Conservation (phyloP, 1,140 invertebrate species). For the Mya arenaria region DNA sequence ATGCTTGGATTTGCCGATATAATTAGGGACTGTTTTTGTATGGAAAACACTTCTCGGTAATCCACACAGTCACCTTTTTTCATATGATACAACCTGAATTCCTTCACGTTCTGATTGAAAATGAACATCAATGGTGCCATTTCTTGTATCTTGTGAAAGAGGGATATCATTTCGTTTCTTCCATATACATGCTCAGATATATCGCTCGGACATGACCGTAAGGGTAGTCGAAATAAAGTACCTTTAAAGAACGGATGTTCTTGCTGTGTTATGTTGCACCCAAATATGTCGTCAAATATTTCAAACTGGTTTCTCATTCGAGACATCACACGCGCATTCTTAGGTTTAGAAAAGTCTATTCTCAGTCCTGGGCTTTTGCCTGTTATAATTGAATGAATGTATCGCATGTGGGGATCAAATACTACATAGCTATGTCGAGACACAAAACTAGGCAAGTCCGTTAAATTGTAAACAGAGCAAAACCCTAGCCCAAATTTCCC, state of each 20-base stretch:
- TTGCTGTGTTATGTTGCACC: conserved; percentile 50
- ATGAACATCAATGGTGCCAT: conserved; percentile 61
- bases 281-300: conserved; percentile 74
- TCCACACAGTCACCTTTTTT: conserved; percentile 32
- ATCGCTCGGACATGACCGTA: conserved; percentile 66
- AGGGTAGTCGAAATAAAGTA: conserved; percentile 70
- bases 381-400: conserved; percentile 61
- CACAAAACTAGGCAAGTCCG: conserved; percentile 78
- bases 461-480: conserved; percentile 75
- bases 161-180: conserved; percentile 49
- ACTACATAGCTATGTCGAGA: conserved; percentile 73
- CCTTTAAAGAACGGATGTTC: conserved; percentile 53
- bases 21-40: not conserved
- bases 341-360: conserved; percentile 57
- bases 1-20: not conserved
- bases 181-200: conserved; percentile 65
- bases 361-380: conserved; percentile 67
- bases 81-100: conserved; percentile 63
- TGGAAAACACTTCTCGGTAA: not conserved
- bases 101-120: conserved; percentile 69
- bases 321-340: conserved; percentile 59
- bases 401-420: conserved; percentile 77
- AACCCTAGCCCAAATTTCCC: conserved; percentile 51
- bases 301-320: conserved; percentile 69
- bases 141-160: conserved; percentile 61